These are phyloP conservation scores for Mimachlamys varia DNA, from an alignment of 2,888 invertebrate species.

Conservation along the genomic window DNA sequence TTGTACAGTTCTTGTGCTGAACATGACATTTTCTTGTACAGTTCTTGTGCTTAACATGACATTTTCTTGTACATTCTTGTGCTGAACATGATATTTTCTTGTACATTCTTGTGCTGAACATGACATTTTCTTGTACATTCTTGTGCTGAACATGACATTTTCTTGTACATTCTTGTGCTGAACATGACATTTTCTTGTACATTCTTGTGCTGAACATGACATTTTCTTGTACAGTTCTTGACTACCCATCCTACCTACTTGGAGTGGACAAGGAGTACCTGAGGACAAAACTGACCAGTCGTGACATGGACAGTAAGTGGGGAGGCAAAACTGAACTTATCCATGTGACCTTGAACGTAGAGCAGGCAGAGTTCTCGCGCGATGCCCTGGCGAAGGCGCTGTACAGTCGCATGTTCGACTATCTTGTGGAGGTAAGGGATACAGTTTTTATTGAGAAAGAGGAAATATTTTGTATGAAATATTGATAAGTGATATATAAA, in stretches of 20 bases:
- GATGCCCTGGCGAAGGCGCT: constrained; percentile 87
- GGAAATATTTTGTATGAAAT: too few relatives aligned
- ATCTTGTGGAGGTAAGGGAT: constrained; percentile 82
- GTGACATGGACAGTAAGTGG: constrained; percentile 87
- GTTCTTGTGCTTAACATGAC: too few relatives aligned
- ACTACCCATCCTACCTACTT: constrained; percentile 85
- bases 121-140: too few relatives aligned
- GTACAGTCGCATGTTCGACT: constrained; percentile 86
- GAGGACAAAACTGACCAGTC: constrained; percentile 85
- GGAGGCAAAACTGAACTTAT: constrained; percentile 86
- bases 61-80: too few relatives aligned
- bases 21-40: constrained; percentile 74
- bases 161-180: too few relatives aligned
- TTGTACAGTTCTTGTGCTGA: constrained; percentile 84
- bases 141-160: too few relatives aligned
- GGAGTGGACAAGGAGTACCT: constrained; percentile 84
- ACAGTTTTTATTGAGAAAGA: neutral
- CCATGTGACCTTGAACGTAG: constrained; percentile 86
- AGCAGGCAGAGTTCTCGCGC: constrained; percentile 86
- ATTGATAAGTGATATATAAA: too few relatives aligned
- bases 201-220: too few relatives aligned
- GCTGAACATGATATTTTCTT: too few relatives aligned
- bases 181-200: too few relatives aligned
- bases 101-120: too few relatives aligned
- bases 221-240: constrained; percentile 82